Base-by-base conservation (phyloP, 2,113 vertebrate species). In the Semnornis frantzii region DNA sequence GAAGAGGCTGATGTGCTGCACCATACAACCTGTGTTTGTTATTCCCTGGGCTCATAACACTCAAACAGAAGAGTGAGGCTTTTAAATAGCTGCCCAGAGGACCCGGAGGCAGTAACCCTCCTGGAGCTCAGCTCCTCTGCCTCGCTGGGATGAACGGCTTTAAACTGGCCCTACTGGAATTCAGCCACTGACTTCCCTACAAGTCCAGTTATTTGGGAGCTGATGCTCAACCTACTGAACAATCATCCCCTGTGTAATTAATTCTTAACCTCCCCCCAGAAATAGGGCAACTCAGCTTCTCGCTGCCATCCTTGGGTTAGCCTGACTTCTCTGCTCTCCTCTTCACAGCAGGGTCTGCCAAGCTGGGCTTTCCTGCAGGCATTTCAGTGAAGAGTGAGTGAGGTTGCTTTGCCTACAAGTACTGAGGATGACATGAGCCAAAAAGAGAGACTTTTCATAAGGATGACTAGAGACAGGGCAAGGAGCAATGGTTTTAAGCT, bases 261-360 rank as follows among this genome's bases (percentile, higher is more conserved):
- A 66, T 87, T 94, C 68, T 39, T 92, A 62, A 55, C 42, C 39
- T 73, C 92, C 84, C 17, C 23, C 66, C 54, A 12, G 31, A 69
- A 84, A 82, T 62, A 79, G 42, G 19, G 4, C 6, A 2, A 13
- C 42, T 59, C 8, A 92, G 74, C 65, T 82, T 54, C 64, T 34
- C 42, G 20, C 57, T 78, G 78, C 59, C 4, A 1, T 33, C 0
- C 50, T 68, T n/a, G 33, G 31, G 42, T 59, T 70, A 12, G 31
- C 30, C 39, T 57, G 77, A 19, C 33, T 87, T n/a, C 5, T 9
- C 37, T 58, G 82, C 48, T 14, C 18, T n/a, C 69, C 15, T 78
- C 87, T 46, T 34, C 55, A 21, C 74, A 19, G 33, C 64, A 68
- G 69, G 24, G 15, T 62, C 46, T 86, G 62, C 72, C 39, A 80